These are phyloP conservation scores for Potamarius usumacintae DNA, from an alignment of 2,113 vertebrate species.

Conservation along the genomic window DNA sequence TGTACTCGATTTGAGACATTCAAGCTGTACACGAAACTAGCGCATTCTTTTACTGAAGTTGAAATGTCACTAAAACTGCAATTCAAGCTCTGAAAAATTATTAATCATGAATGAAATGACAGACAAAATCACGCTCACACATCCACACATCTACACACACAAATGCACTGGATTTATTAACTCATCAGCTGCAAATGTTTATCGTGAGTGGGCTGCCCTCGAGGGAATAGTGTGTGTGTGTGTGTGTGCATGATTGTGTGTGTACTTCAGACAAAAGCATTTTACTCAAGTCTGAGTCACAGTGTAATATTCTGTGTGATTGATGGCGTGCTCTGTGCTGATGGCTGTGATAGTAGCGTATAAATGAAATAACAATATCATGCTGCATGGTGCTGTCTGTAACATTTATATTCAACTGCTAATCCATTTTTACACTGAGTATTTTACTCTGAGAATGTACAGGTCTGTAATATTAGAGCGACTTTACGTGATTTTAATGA, in stretches of 20 bases:
- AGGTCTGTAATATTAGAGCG: neutral
- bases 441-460: neutral
- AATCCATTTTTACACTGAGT: neutral
- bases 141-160: neutral
- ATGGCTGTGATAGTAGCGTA: slow-evolving; percentile 33
- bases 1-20: neutral
- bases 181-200: slow-evolving; percentile 27
- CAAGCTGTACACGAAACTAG: neutral
- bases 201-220: slow-evolving; percentile 34
- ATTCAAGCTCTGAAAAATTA: slow-evolving; percentile 17
- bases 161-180: slow-evolving; percentile 37
- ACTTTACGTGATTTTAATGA: neutral
- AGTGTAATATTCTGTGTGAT: slow-evolving; percentile 14
- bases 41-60: slow-evolving; percentile 1
- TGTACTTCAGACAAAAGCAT: slow-evolving; percentile 30
- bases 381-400: slow-evolving; percentile 14
- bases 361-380: slow-evolving; percentile 42
- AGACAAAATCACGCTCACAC: neutral
- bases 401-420: slow-evolving; percentile 9
- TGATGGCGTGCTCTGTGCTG: slow-evolving; percentile 14
- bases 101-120: slow-evolving; percentile 43
- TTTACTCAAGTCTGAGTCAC: slow-evolving; percentile 24
- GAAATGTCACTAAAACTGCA: slow-evolving; percentile 25
- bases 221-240: slow-evolving; percentile 33
- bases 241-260: slow-evolving; percentile 20